Evolutionary conservation across 92 coral and sea anemone genomes (phyloP).

Genomic region (Heteractis magnifica): DNA sequence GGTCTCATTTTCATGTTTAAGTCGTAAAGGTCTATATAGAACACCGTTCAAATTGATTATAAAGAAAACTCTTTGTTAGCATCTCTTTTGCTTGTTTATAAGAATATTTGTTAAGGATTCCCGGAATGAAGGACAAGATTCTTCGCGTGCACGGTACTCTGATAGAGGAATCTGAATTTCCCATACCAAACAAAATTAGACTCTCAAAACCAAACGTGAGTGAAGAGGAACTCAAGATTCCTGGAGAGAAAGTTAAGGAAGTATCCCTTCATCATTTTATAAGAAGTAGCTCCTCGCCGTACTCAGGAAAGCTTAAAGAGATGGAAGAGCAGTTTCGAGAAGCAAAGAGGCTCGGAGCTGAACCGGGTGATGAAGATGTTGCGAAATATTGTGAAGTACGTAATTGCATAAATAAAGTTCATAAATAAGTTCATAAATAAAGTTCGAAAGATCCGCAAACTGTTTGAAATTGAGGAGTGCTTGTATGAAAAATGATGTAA

Average conservation of each 20-base stretch:
- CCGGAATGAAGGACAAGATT: conserved; percentile 58
- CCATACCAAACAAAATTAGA: conserved; percentile 80
- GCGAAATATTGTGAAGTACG: not conserved
- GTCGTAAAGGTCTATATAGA: no score
- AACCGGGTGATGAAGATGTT: not conserved
- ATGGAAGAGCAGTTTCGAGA: conserved; percentile 55
- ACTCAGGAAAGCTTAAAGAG: conserved; percentile 31
- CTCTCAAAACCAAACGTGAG: conserved; percentile 42
- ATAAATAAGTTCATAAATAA: no score
- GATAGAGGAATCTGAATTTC: conserved; percentile 74
- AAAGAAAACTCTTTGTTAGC: not conserved
- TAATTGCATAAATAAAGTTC: not conserved
- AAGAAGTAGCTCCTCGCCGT: conserved; percentile 52
- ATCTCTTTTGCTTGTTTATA: not conserved
- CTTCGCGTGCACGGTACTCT: conserved; percentile 79
- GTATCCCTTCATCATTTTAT: conserved; percentile 89
- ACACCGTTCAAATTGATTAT: not conserved
- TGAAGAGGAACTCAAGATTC: conserved; percentile 61
- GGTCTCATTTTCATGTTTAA: no score
- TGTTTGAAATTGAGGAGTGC: no score
- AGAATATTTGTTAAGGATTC: conserved; percentile 74
- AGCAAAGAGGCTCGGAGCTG: not conserved
- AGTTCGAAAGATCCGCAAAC: no score
- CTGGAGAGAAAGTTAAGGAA: conserved; percentile 51
- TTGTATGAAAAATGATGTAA: no score